Evolutionary conservation across 2,797 vertebrate species (phyloP).

Genomic region (Enteromius viviparus): DNA sequence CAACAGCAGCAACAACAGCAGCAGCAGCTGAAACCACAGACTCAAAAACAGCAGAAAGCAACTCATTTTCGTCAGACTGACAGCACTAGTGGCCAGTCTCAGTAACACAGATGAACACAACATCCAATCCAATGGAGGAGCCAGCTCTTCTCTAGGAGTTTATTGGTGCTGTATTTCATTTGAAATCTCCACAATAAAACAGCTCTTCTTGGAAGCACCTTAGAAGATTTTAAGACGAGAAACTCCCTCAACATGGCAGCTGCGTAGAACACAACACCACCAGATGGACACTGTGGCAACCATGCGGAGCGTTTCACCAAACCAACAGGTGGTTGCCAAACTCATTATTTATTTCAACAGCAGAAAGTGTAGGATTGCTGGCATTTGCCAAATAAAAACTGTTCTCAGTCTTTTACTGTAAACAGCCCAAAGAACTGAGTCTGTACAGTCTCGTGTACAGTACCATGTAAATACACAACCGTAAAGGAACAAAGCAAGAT

Average conservation of each 20-base stretch:
- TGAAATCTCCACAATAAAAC: background rate
- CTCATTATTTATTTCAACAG: slow-evolving; percentile 60
- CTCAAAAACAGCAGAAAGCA: slow-evolving; percentile 80
- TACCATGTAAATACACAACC: slow-evolving; percentile 86
- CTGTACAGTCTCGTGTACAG: slow-evolving; percentile 92
- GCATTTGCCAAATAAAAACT: slow-evolving; percentile 24
- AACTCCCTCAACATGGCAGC: slow-evolving; percentile 6
- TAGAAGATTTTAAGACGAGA: slow-evolving; percentile 20
- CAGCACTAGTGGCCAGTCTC: slow-evolving; percentile 86
- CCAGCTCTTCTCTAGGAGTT: slow-evolving; percentile 54
- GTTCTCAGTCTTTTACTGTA: slow-evolving; percentile 6
- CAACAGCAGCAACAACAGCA: slow-evolving; percentile 76
- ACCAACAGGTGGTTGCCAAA: slow-evolving; percentile 43
- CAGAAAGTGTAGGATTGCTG: slow-evolving; percentile 4
- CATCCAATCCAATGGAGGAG: slow-evolving; percentile 60
- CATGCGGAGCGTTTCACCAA: slow-evolving; percentile 43
- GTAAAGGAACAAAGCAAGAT: slow-evolving; percentile 84
- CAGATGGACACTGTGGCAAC: slow-evolving; percentile 61
- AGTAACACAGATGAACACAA: slow-evolving; percentile 70
- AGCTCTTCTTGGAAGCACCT: background rate
- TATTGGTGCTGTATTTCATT: slow-evolving; percentile 29
- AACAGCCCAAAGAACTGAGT: slow-evolving; percentile 34
- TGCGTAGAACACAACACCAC: slow-evolving; percentile 13
- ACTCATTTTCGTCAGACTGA: slow-evolving; percentile 88
- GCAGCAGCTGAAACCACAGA: slow-evolving; percentile 81